phyloP scores from a whole-genome alignment of 2,113 vertebrate genomes.

The Urocynchramus pylzowi region DNA sequence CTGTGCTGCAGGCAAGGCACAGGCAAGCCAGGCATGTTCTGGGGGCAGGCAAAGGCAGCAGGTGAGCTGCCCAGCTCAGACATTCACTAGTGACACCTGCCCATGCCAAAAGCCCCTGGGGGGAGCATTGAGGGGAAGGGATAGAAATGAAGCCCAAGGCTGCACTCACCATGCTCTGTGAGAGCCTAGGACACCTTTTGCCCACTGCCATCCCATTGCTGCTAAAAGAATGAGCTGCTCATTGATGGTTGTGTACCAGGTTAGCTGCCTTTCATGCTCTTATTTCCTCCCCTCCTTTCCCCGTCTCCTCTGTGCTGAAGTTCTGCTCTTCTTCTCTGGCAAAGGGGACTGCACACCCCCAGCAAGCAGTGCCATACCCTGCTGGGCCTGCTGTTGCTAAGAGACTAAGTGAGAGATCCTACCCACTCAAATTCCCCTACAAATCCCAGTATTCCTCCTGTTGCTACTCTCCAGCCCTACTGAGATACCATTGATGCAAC shows the following conservation, averaged over 20 bases:
- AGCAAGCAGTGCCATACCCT: not conserved
- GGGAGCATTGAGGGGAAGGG: not conserved
- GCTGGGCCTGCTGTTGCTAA: not conserved
- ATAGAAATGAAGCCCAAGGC: not conserved
- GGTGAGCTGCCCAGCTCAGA: not conserved
- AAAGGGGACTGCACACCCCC: not conserved
- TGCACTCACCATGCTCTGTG: accelerated
- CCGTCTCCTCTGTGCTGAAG: not conserved
- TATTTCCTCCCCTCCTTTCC: not conserved
- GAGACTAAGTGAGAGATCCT: conserved; percentile 5
- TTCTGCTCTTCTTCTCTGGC: not conserved
- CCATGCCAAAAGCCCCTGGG: accelerated
- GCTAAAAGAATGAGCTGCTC: not conserved
- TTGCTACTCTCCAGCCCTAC: not conserved
- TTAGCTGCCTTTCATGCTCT: not conserved
- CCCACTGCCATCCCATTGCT: not conserved
- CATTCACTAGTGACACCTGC: not conserved
- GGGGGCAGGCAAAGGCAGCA: not conserved
- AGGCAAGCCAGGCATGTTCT: not conserved
- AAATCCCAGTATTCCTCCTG: not conserved
- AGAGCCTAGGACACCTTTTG: not conserved
- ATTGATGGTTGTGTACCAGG: not conserved
- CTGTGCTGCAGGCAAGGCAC: not conserved
- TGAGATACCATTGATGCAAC: not conserved
- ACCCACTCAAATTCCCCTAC: not conserved